Conservation (phyloP, 2,113 vertebrate species). For the Delphinapterus leucas region DNA sequence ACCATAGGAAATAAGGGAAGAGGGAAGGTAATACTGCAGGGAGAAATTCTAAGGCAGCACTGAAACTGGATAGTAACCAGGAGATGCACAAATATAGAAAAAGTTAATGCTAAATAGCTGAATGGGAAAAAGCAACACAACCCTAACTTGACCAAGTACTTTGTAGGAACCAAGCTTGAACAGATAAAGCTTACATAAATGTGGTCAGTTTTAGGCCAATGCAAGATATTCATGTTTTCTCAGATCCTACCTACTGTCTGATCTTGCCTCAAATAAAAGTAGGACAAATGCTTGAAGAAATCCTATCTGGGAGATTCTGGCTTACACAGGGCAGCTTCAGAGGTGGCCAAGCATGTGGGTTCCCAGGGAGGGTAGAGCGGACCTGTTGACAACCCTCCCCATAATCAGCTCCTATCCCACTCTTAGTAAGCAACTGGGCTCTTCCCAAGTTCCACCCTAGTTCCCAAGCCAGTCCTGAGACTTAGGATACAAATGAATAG, state of each 20-base stretch:
- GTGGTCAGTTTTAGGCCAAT: not conserved
- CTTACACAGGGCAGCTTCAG: not conserved
- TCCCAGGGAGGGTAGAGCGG: not conserved
- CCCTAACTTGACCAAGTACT: not conserved
- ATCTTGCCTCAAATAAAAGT: slow-evolving; percentile 9
- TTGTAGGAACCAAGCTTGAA: not conserved
- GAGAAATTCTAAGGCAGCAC: not conserved
- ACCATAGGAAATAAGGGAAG: not conserved
- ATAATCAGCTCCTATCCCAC: not conserved
- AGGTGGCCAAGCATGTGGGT: not conserved
- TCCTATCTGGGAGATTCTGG: not conserved
- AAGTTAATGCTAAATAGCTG: not conserved
- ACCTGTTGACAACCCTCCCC: not conserved
- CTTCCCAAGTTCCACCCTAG: not conserved
- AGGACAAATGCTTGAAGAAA: slow-evolving; percentile 13
- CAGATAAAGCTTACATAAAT: not conserved
- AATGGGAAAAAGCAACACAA: not conserved
- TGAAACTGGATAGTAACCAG: not conserved
- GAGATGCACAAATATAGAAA: not conserved
- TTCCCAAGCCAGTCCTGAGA: not conserved
- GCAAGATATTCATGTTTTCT: slow-evolving; percentile 30
- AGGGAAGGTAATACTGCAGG: not conserved
- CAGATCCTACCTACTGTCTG: not conserved
- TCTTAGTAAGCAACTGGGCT: not conserved
- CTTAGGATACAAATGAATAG: not conserved